A percentile compares a stretch with the other conserved stretches of the same genome.
phyloP scores from a whole-genome alignment of 2,797 vertebrate species.

The Hydrophis major region DNA sequence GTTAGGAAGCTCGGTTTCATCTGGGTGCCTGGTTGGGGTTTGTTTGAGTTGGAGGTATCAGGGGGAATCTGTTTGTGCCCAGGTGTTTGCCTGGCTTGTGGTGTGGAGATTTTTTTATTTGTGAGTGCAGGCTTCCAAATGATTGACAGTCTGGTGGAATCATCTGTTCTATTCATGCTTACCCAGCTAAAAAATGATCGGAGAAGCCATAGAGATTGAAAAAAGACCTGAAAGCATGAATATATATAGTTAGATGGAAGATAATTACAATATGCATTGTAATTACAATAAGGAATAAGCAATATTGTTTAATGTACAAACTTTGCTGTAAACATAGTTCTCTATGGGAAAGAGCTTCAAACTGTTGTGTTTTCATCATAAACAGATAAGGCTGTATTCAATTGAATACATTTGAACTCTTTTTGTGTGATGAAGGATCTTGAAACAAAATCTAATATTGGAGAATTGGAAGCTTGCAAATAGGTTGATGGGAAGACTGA shows the following conservation, averaged over 20 bases:
- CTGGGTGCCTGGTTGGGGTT: too few species aligned
- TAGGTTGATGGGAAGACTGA: neutral
- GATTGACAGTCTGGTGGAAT: too few species aligned
- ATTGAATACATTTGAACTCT: neutral
- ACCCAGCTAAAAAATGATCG: too few species aligned
- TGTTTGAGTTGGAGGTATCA: too few species aligned
- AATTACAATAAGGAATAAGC: neutral
- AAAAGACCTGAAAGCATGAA: too few species aligned
- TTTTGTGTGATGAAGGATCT: neutral
- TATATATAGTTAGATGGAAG: neutral
- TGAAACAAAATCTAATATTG: neutral
- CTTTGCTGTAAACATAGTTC: neutral
- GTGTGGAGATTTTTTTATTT: too few species aligned
- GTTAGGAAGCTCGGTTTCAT: too few species aligned
- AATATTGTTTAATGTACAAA: neutral
- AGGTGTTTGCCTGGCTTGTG: too few species aligned
- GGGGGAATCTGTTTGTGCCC: too few species aligned
- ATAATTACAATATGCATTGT: neutral
- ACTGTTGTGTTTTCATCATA: neutral
- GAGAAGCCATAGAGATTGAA: too few species aligned
- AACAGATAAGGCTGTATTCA: neutral
- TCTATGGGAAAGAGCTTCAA: neutral
- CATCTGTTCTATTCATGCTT: too few species aligned
- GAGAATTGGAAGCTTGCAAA: neutral
- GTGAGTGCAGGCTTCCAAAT: too few species aligned